Base-by-base conservation (phyloP, 2,113 vertebrate species). In the Rhinolophus sinicus region DNA sequence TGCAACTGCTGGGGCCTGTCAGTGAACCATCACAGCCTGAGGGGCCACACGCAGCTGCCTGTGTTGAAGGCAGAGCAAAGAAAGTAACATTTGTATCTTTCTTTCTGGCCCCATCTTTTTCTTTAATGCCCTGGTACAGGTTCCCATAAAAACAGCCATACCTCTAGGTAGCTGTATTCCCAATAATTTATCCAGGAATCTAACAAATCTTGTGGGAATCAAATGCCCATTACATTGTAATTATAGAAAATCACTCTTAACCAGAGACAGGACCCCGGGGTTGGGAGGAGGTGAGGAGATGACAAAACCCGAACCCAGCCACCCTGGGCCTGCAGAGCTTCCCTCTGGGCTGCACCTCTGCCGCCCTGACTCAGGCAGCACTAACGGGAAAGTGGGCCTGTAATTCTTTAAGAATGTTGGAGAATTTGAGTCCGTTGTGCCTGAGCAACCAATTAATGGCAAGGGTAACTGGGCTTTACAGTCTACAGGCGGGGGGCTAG, bases 361-460 rank as follows among this genome's bases (percentile, higher is more conserved):
- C 82, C 69, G 8, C 62, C 38, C 30, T 21, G 35, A 62, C 64
- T 92, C 83, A 33, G 78, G 86, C 47, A 26, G 62, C 8, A 2
- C 15, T 64, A 64, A 81, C 35, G 76, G 87, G 86, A 96, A 97
- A 93, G 82, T 54, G 93, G 56, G 62, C 89, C 80, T 95, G 93
- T 75, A 35, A 70, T 65, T 56, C 76, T 89, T 95, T 14, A 85
- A 93, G 88, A 95, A 72, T 26, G 67, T 94, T 77, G 3, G 0
- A 69, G 33, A 83, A 89, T 58, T n/a, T 16, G 5, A 91, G 91
- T 80, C 70, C 81, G 2, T 88, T 83, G 12, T 92, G 44, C 88
- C 65, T 76, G 60, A 96, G 67, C 33, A 73, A 26, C 56, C 80
- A 86, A 11, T 86, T 72, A 22, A 52, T 21, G n/a, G 76, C 69